Base-by-base conservation (phyloP, 2,888 invertebrate genomes). In the Orthosia incerta region DNA sequence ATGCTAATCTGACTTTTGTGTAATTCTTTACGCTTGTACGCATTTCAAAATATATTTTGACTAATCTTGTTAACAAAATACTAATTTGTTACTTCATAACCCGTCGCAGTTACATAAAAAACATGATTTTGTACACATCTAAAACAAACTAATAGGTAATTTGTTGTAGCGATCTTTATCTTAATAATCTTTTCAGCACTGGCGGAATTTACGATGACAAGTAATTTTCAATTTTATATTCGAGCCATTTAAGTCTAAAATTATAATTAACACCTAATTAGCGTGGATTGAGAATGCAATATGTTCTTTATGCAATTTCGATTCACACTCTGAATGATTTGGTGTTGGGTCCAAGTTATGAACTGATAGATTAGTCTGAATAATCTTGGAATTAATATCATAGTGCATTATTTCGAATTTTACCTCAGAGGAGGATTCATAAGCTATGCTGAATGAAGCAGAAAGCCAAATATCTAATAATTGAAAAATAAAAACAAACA, bases 311-410 rank as follows among this genome's bases (percentile, higher is more conserved):
- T 71, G 83, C 76, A 79, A 81, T 79, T 73, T 61, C 73, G 59
- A 81, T 83, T 76, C 67, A 83, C 72, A 83, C 74, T 83, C 75
- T 61, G 80, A 74, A 81, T 85, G 66, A 66, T 83, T 85, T 85
- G 68, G n/a, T n/a, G 26, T 56, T 60, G 76, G 68, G 79, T 66
- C 31, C 55, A 84, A 85, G 75, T 71, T 0, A 67, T 26, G 20
- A 50, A 46, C 71, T 63, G 5, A 39, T n/a, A n/a, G n/a, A n/a
- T n/a, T n/a, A 26, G 26, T 26, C 26, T 26, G 26, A 26, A 26
- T 26, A 15, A 11, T 2, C 16, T 1, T 50, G 16, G n/a, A 72
- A 31, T 50, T 4, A n/a, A 31, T 57, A 7, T 3, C 39, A 39
- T 12, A 48, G 7, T 15, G 20, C 13, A 12, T 45, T n/a, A 12